phyloP scores from a whole-genome alignment of 2,888 invertebrate genomes.

The Poecilus cupreus region DNA sequence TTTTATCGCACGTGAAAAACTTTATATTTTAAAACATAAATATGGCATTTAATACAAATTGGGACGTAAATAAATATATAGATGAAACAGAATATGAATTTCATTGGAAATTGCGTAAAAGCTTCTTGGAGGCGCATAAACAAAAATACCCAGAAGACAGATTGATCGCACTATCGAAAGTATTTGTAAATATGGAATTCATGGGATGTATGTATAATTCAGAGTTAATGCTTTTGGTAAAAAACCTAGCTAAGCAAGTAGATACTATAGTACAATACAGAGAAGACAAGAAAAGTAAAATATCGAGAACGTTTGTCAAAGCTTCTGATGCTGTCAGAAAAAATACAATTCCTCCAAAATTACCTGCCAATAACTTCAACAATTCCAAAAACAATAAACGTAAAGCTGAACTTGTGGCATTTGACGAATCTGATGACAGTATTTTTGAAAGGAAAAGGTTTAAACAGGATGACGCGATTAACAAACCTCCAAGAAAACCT shows the following conservation, averaged over 20 bases:
- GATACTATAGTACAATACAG: slow-evolving; percentile 79
- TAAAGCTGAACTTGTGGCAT: background rate
- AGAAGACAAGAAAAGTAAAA: slow-evolving; percentile 74
- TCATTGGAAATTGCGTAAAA: slow-evolving; percentile 89
- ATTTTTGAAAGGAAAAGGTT: background rate
- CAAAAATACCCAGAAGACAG: slow-evolving; percentile 85
- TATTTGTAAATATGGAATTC: slow-evolving; percentile 92
- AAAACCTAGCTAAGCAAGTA: slow-evolving; percentile 83
- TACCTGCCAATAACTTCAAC: background rate
- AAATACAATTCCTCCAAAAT: background rate
- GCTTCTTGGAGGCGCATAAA: slow-evolving; percentile 87
- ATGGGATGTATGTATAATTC: slow-evolving; percentile 90
- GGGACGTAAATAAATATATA: slow-evolving; percentile 85
- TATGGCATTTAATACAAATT: slow-evolving; percentile 71
- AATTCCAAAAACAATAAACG: background rate
- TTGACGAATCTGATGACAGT: background rate
- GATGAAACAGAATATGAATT: slow-evolving; percentile 91
- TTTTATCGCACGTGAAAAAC: background rate
- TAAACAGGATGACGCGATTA: background rate
- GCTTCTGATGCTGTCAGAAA: slow-evolving; percentile 79
- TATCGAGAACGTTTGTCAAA: slow-evolving; percentile 80
- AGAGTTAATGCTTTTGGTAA: slow-evolving; percentile 86
- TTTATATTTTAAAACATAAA: background rate
- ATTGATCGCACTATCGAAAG: slow-evolving; percentile 89
- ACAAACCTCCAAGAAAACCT: background rate